These are phyloP conservation scores for Bufo bufo DNA, from an alignment of 2,113 vertebrate species.

Conservation along the genomic window DNA sequence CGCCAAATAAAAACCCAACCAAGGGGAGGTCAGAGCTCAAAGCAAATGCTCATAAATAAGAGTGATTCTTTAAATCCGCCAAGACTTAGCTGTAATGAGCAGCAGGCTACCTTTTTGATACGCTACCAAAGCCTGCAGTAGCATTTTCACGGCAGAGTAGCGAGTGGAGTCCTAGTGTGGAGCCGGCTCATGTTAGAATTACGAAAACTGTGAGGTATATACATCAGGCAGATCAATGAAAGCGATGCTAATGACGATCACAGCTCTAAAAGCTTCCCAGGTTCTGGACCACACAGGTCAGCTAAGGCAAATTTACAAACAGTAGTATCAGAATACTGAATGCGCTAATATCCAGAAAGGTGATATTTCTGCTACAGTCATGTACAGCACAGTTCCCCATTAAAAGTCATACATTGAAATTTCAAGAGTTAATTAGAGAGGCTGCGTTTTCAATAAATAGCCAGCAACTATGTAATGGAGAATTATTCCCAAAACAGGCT, in stretches of 20 bases:
- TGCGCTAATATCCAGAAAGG: neutral
- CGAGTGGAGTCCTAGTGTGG: neutral
- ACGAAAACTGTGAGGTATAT: neutral
- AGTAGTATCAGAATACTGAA: neutral
- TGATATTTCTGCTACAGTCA: neutral
- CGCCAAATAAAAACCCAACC: slow-evolving; percentile 55
- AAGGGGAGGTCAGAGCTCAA: slow-evolving; percentile 53
- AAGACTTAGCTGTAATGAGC: slow-evolving; percentile 50
- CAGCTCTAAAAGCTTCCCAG: slow-evolving; percentile 20
- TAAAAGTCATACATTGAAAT: slow-evolving; percentile 7
- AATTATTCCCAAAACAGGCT: neutral
- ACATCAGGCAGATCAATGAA: slow-evolving; percentile 35
- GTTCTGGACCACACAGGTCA: neutral
- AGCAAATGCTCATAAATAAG: slow-evolving; percentile 52
- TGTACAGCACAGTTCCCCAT: neutral
- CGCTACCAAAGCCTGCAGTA: neutral
- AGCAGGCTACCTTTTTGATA: slow-evolving; percentile 20
- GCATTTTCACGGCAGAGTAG: neutral
- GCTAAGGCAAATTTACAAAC: neutral
- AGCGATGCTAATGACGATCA: slow-evolving; percentile 6
- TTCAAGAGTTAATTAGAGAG: slow-evolving; percentile 13
- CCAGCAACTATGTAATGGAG: neutral
- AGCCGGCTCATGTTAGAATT: slow-evolving; percentile 3
- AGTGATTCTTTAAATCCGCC: slow-evolving; percentile 11
- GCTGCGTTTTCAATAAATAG: neutral